phyloP scores from a whole-genome alignment of 2,113 vertebrate species.

The Osmerus eperlanus region DNA sequence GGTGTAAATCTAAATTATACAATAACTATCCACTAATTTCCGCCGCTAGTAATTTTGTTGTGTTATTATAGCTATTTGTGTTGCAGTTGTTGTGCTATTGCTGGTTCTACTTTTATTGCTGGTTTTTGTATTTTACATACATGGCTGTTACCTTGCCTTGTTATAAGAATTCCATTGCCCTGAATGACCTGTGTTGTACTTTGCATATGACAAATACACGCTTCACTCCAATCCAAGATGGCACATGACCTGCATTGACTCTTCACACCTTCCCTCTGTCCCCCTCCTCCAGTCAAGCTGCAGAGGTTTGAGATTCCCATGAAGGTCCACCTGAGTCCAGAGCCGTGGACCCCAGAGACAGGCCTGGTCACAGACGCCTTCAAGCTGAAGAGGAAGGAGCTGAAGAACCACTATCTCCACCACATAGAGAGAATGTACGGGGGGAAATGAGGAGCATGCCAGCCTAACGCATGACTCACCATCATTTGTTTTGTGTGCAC shows the following conservation, averaged over 20 bases:
- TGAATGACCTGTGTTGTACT: too few relatives aligned
- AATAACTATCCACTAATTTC: too few relatives aligned
- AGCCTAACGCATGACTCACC: not conserved
- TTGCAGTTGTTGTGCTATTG: too few relatives aligned
- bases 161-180: too few relatives aligned
- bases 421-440: slow-evolving; percentile 98
- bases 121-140: too few relatives aligned
- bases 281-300: slow-evolving; percentile 80
- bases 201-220: too few relatives aligned
- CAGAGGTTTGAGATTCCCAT: slow-evolving; percentile 93
- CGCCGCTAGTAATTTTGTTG: too few relatives aligned
- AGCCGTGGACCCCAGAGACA: slow-evolving; percentile 95
- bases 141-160: too few relatives aligned
- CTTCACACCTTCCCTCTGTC: not conserved
- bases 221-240: too few relatives aligned
- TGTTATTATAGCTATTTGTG: too few relatives aligned
- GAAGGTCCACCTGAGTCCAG: slow-evolving; percentile 89
- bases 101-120: too few relatives aligned
- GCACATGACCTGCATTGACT: not conserved
- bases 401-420: slow-evolving; percentile 91
- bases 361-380: slow-evolving; percentile 96
- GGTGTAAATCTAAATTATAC: too few relatives aligned
- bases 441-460: slow-evolving; percentile 75
- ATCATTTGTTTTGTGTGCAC: slow-evolving; percentile 14
- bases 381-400: slow-evolving; percentile 95